A percentile compares a stretch with the other conserved stretches of the same genome.
Evolutionary conservation across 2,888 invertebrate species (phyloP).

Genomic region (Eupithecia vulgata): DNA sequence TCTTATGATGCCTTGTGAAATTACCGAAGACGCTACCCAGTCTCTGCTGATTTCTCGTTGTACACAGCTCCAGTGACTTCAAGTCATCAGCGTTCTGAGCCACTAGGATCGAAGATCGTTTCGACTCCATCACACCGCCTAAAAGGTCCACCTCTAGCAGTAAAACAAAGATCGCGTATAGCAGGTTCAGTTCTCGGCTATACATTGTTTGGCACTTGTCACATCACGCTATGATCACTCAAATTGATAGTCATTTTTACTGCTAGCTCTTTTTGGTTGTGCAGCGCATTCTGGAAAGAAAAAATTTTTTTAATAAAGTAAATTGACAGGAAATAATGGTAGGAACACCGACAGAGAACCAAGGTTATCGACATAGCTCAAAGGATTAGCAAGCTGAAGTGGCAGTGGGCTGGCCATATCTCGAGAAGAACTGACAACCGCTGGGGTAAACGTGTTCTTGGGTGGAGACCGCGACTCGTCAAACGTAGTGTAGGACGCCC

Average conservation of each 20-base stretch:
- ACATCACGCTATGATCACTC: slow-evolving; percentile 69
- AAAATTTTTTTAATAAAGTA: slow-evolving; percentile 11
- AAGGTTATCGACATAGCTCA: too few relatives aligned
- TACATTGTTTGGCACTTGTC: slow-evolving; percentile 82
- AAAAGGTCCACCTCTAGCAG: slow-evolving; percentile 75
- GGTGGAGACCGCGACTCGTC: too few relatives aligned
- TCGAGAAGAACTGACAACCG: too few relatives aligned
- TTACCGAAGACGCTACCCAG: slow-evolving; percentile 79
- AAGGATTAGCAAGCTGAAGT: too few relatives aligned
- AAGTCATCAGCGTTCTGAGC: slow-evolving; percentile 74
- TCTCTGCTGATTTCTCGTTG: slow-evolving; percentile 74
- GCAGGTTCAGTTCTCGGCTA: slow-evolving; percentile 79
- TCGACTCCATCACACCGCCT: slow-evolving; percentile 76
- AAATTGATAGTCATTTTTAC: slow-evolving; percentile 80
- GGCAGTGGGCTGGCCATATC: too few relatives aligned
- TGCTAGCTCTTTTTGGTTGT: slow-evolving; percentile 57
- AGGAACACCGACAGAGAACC: too few relatives aligned
- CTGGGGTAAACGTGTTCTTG: too few relatives aligned
- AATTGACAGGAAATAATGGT: neutral
- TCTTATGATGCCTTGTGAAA: slow-evolving; percentile 79
- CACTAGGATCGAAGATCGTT: slow-evolving; percentile 73
- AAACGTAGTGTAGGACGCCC: too few relatives aligned
- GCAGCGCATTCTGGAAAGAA: slow-evolving; percentile 68
- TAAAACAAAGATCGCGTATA: slow-evolving; percentile 76
- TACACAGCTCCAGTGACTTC: slow-evolving; percentile 75